Evolutionary conservation across 2,797 vertebrate species (phyloP).

Genomic region (Syngnathus rostellatus): DNA sequence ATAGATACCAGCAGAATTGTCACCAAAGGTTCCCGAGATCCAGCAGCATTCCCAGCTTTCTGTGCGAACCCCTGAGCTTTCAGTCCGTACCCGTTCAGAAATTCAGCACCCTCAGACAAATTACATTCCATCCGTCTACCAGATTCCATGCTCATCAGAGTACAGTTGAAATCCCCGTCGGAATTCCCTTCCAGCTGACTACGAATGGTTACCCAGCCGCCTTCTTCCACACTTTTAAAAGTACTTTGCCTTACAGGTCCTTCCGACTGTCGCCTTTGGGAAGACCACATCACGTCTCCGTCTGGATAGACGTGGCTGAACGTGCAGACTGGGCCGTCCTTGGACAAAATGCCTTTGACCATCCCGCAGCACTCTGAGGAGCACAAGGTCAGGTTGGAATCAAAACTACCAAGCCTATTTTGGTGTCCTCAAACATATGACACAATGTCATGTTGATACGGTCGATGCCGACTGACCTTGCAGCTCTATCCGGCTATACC

Average conservation of each 20-base stretch:
- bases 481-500: conserved; percentile 25
- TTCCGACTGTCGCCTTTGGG: conserved; percentile 13
- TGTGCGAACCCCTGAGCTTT: neutral
- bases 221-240: conserved; percentile 4
- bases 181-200: conserved; percentile 17
- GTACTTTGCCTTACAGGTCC: conserved; percentile 1
- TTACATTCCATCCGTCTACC: conserved; percentile 27
- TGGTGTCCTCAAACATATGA: too few species aligned
- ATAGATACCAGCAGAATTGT: conserved; percentile 16
- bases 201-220: conserved; percentile 31
- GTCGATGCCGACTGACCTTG: conserved; percentile 46
- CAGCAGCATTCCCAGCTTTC: neutral
- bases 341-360: accelerated
- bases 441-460: neutral
- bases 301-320: conserved; percentile 47
- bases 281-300: conserved; percentile 57
- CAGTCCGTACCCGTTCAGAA: accelerated
- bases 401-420: neutral
- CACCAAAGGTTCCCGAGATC: neutral
- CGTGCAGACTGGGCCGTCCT: conserved; percentile 18
- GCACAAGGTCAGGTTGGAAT: conserved; percentile 9
- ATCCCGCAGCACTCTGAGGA: conserved; percentile 34
- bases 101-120: neutral
- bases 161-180: conserved; percentile 36
- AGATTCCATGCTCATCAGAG: conserved; percentile 34